These are phyloP conservation scores for Mionectes olivaceus DNA, from an alignment of 2,797 vertebrate species.

Conservation along the genomic window DNA sequence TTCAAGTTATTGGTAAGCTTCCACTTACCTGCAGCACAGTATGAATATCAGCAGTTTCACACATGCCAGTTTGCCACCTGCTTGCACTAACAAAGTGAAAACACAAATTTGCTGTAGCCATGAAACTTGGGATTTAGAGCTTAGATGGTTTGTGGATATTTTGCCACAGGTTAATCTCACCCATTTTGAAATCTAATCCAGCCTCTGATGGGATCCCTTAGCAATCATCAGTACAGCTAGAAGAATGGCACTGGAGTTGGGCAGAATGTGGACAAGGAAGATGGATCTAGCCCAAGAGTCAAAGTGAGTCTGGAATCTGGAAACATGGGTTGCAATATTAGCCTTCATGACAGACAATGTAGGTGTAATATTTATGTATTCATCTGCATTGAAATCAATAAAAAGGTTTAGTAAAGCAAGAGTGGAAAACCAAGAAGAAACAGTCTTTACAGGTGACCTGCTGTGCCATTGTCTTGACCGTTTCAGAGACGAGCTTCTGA, in stretches of 20 bases:
- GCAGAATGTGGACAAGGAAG: not conserved
- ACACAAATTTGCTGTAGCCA: not conserved
- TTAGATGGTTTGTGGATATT: not conserved
- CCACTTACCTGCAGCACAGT: not conserved
- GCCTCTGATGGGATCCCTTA: rapidly evolving
- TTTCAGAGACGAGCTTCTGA: slow-evolving; percentile 21
- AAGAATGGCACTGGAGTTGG: not conserved
- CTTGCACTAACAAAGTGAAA: not conserved
- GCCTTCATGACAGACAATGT: not conserved
- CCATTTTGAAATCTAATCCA: not conserved
- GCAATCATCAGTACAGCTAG: not conserved
- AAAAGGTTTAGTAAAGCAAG: slow-evolving; percentile 9
- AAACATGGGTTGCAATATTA: not conserved
- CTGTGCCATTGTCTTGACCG: not conserved
- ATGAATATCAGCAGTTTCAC: not conserved
- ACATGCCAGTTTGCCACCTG: not conserved
- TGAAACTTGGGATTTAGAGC: not conserved
- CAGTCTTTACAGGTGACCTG: slow-evolving; percentile 13
- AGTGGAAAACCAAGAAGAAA: slow-evolving; percentile 49
- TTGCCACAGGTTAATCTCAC: not conserved
- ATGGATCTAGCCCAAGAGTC: not conserved
- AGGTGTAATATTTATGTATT: not conserved
- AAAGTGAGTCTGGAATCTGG: not conserved
- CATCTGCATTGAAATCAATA: slow-evolving; percentile 34
- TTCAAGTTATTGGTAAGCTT: not conserved